Conservation (phyloP, 2,113 vertebrate species). For the Nothocercus nigrocapillus region DNA sequence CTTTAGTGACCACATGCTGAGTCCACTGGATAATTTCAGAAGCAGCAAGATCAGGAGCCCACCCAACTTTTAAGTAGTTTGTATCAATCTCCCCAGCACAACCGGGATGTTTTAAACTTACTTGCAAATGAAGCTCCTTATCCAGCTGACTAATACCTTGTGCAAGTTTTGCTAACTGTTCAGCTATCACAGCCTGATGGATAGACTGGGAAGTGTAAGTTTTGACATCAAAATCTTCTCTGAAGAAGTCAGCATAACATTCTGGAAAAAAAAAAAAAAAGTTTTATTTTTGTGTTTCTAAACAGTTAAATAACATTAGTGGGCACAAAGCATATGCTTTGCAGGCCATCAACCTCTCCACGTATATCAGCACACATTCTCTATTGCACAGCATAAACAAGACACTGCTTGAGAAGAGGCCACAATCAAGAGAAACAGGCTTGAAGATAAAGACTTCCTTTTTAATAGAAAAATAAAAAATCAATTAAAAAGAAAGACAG, state of each 20-base stretch:
- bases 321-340: background rate
- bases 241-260: constrained; percentile 90
- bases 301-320: background rate
- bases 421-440: background rate
- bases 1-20: background rate
- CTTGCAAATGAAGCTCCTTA: constrained; percentile 95
- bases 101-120: constrained; percentile 61
- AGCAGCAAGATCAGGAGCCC: background rate
- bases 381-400: rapidly evolving
- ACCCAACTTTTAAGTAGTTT: background rate
- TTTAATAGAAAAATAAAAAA: background rate
- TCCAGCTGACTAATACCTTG: constrained; percentile 97
- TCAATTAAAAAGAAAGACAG: background rate
- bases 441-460: background rate
- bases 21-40: background rate
- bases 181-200: constrained; percentile 93
- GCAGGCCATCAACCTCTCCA: background rate
- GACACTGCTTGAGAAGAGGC: background rate
- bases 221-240: constrained; percentile 93
- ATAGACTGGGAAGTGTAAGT: constrained; percentile 94
- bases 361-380: rapidly evolving
- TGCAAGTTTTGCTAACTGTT: constrained; percentile 93
- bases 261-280: constrained; percentile 74
- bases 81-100: background rate
- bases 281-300: background rate